Evolutionary conservation across 2,113 vertebrate genomes (phyloP).

Genomic region (Misgurnus mizolepis): DNA sequence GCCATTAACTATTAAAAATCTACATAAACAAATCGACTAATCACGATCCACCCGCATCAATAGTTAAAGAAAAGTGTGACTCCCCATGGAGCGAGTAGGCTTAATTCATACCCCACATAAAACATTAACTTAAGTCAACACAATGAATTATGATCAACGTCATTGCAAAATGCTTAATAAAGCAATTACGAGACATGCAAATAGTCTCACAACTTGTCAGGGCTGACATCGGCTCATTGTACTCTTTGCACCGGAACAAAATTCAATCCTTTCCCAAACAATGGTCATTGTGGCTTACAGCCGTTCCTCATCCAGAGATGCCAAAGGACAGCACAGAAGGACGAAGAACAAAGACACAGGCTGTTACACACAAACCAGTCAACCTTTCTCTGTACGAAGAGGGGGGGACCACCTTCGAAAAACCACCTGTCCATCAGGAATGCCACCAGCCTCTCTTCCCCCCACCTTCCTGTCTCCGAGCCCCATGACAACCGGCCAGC

Average conservation of each 20-base stretch:
- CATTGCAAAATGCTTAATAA: constrained; percentile 32
- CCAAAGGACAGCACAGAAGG: constrained; percentile 55
- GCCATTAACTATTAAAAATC: no score
- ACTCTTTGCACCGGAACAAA: neutral
- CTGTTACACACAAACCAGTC: constrained; percentile 24
- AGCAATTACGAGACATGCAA: neutral
- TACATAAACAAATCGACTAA: no score
- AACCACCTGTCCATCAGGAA: constrained; percentile 48
- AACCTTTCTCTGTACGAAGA: constrained; percentile 29
- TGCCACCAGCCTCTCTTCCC: constrained; percentile 6
- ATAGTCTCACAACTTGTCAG: constrained; percentile 25
- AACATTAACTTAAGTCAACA: constrained; percentile 16
- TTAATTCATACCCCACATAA: constrained; percentile 22
- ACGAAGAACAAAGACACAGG: constrained; percentile 42
- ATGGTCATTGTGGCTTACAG: constrained; percentile 4
- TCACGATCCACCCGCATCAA: neutral
- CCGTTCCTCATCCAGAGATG: constrained; percentile 19
- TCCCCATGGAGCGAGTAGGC: constrained; percentile 15
- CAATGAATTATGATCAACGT: constrained; percentile 1
- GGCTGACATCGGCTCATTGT: constrained; percentile 2
- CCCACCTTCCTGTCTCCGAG: constrained; percentile 6
- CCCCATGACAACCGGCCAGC: constrained; percentile 28
- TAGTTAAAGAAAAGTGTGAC: constrained; percentile 14
- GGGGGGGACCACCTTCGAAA: neutral
- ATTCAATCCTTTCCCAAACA: constrained; percentile 28